Base-by-base conservation (phyloP, 2,797 vertebrate genomes). In the Salmo trutta region DNA sequence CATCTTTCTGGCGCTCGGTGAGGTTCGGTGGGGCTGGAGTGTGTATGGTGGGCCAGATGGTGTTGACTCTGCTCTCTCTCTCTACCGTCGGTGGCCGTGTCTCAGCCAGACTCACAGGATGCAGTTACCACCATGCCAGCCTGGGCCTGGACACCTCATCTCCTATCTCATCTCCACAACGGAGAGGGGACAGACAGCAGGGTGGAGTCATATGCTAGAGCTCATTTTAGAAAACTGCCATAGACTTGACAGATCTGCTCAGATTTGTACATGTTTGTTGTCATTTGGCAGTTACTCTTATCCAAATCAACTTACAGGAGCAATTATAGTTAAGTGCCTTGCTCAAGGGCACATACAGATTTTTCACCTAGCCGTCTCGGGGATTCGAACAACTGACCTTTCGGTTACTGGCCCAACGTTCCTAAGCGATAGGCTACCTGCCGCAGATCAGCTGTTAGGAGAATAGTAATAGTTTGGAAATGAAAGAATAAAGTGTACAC, bases 1-100 rank as follows among this genome's bases (percentile, higher is more conserved):
- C 90, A 89, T 91, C 89, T 85, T 84, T 83, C 86, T 91, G 90
- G 90, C 87, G 83, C 51, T 47, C 75, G 80, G 82, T 78, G 80
- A 81, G 86, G 69, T 79, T 79, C 27, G 24, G 21, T 59, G 54
- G 17, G 19, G 54, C 19, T 59, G 78, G 84, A 85, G 83, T 84
- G 79, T 29, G 73, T 33, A 0, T 69, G 77, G 83, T 90, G 56
- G 56, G 5, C 88, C 90, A 91, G 90, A 91, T 91, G 91, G 90
- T 87, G 77, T n/a, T 79, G 81, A 89, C 84, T 90, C 85, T 86
- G 85, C 83, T 90, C 82, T 80, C 41, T 47, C 56, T 19, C 56
- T 59, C 6, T n/a, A 19, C 2, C 56, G n/a, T 59, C 56, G 5
- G 56, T 59, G 56, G 83, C 78, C 80, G 83, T 74, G 79, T 81